Base-by-base conservation (phyloP, 2,888 invertebrate genomes). In the Apamea monoglypha region DNA sequence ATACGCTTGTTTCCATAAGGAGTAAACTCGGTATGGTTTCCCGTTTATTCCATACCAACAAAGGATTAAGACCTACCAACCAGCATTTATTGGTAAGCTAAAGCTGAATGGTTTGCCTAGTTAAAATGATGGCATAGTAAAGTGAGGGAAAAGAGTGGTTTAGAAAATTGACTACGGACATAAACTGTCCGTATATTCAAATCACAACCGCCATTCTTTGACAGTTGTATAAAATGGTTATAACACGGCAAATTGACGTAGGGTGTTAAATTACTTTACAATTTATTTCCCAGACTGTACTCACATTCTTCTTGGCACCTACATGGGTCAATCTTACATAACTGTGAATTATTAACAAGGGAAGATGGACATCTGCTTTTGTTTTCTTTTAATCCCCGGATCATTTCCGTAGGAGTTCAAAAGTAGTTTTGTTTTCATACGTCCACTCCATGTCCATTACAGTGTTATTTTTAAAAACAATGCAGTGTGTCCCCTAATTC, bases 381-480 rank as follows among this genome's bases (percentile, higher is more conserved):
- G 36, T 81, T 85, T 72, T 88, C 71, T 32, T 88, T 82, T 84
- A 84, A 88, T 88, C 76, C 77, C 40, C 12, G 61, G 71, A 76
- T 72, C 81, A 63, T 67, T 81, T 80, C 50, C 47, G 25, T 50
- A 77, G 12, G 64, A 76, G 66, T 67, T 78, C 69, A n/a, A 80
- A 82, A 77, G 71, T 82, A 87, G 69, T 69, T 81, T 77, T 87
- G 80, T 86, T 86, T 87, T 88, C 50, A 56, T 77, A 74, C 68
- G 74, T 82, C 79, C 80, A 80, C 78, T 83, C 64, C 64, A 64
- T 76, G 78, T 76, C 80, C 77, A 83, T 81, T 84, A 75, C 64
- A 56, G 50, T 84, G 86, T 89, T 87, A 76, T 87, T 80, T 86
- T 76, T 84, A 73, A 86, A 79, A 89, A 87, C 82, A 82, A 83